These are phyloP conservation scores for Cremastinae sp. DNA, from an alignment of 2,888 invertebrate genomes.

Conservation along the genomic window DNA sequence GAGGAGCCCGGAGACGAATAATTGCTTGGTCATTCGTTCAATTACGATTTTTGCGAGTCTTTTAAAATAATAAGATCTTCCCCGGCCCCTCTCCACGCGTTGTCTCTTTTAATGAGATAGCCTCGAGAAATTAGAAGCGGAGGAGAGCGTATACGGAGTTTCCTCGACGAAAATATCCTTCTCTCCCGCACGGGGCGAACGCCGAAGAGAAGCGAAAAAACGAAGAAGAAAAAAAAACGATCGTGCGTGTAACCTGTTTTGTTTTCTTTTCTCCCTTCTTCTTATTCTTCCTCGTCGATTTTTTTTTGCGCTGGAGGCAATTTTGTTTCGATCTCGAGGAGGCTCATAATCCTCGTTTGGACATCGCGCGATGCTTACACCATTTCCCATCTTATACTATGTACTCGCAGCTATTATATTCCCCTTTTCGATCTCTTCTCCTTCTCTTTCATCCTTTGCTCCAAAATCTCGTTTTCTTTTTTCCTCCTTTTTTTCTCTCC, in stretches of 20 bases:
- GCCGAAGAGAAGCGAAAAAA: not conserved
- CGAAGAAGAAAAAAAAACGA: not conserved
- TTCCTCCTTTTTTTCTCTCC: not conserved
- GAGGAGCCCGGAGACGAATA: no score
- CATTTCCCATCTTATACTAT: not conserved
- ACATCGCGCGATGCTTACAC: not conserved
- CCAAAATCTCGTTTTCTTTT: not conserved
- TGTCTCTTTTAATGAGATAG: conserved; percentile 23
- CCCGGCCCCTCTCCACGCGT: not conserved
- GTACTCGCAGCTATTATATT: conserved; percentile 19
- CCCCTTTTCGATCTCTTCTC: not conserved
- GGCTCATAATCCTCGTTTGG: conserved; percentile 14
- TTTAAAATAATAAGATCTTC: conserved; percentile 7
- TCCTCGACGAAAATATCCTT: conserved; percentile 2
- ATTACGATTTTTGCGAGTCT: conserved; percentile 13
- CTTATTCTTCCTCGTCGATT: not conserved
- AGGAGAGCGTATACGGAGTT: conserved; percentile 8
- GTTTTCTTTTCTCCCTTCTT: no score
- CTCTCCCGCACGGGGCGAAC: not conserved
- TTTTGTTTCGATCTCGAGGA: conserved; percentile 25
- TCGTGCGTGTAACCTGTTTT: conserved; percentile 7
- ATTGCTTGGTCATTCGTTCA: conserved; percentile 25
- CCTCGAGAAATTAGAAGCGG: conserved; percentile 24
- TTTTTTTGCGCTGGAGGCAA: conserved; percentile 41
- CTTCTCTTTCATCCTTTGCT: not conserved